Conservation (phyloP, 2,113 vertebrate genomes). For the Lethenteron camtschaticum region DNA sequence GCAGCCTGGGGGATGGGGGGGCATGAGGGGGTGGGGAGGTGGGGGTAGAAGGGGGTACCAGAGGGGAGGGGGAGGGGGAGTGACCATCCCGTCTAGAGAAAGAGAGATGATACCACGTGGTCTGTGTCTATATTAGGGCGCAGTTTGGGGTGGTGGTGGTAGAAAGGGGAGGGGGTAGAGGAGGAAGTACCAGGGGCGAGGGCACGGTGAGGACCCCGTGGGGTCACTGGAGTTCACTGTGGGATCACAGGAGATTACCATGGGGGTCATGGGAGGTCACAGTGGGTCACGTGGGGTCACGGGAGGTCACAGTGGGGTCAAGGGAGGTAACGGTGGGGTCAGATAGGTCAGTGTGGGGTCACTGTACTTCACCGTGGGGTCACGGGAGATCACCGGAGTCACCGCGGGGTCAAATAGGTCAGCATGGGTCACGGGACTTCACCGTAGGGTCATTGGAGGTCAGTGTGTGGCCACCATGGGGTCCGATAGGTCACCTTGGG, state of each 20-base stretch:
- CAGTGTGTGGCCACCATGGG: too few species aligned
- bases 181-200: too few species aligned
- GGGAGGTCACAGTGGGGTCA: too few species aligned
- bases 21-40: background rate
- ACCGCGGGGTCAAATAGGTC: too few species aligned
- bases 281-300: background rate
- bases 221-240: slow-evolving; percentile 5
- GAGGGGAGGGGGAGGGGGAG: too few species aligned
- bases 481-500: too few species aligned
- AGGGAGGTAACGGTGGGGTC: too few species aligned
- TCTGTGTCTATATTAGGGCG: slow-evolving; percentile 18
- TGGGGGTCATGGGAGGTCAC: slow-evolving; percentile 8
- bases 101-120: slow-evolving; percentile 17
- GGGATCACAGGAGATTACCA: slow-evolving; percentile 21
- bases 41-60: background rate
- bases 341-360: too few species aligned
- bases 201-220: too few species aligned
- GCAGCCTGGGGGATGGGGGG: slow-evolving; percentile 19
- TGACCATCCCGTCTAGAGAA: background rate
- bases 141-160: slow-evolving; percentile 14
- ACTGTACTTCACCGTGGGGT: background rate
- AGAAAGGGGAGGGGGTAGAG: background rate
- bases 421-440: too few species aligned
- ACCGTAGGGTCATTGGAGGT: too few species aligned
- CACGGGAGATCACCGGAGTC: too few species aligned